Evolutionary conservation across 2,797 vertebrate species (phyloP).

Genomic region (Xenopus petersii): DNA sequence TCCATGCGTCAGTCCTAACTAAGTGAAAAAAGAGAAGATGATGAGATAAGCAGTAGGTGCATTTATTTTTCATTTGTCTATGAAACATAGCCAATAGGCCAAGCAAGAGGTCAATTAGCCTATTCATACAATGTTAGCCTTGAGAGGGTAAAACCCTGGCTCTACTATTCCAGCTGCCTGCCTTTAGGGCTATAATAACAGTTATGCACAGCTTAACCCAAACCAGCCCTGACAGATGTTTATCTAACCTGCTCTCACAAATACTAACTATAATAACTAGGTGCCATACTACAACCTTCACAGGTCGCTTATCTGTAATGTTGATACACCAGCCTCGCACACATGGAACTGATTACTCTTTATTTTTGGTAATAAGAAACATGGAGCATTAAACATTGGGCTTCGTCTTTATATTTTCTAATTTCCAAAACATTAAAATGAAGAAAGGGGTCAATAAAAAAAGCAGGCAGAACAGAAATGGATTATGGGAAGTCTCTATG

Average conservation of each 20-base stretch:
- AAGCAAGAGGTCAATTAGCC: not conserved
- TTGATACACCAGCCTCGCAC: too few species aligned
- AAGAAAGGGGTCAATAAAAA: not conserved
- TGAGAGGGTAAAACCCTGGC: not conserved
- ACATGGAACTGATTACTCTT: too few species aligned
- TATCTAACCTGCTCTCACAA: not conserved
- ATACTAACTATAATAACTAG: not conserved
- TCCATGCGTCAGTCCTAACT: too few species aligned
- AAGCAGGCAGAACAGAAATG: not conserved
- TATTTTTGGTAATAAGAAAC: too few species aligned
- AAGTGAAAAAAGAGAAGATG: not conserved
- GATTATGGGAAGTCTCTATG: not conserved
- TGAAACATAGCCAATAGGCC: not conserved
- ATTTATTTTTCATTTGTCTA: not conserved
- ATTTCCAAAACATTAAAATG: not conserved
- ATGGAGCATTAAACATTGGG: too few species aligned
- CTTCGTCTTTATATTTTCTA: not conserved
- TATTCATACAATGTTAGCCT: not conserved
- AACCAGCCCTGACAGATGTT: conserved; percentile 12
- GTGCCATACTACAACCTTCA: not conserved
- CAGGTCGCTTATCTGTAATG: too few species aligned
- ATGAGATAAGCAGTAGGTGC: not conserved
- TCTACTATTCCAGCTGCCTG: conserved; percentile 1
- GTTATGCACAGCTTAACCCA: conserved; percentile 1
- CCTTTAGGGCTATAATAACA: not conserved